Conservation (phyloP, 2,888 invertebrate species). For the Harpalus rufipes region DNA sequence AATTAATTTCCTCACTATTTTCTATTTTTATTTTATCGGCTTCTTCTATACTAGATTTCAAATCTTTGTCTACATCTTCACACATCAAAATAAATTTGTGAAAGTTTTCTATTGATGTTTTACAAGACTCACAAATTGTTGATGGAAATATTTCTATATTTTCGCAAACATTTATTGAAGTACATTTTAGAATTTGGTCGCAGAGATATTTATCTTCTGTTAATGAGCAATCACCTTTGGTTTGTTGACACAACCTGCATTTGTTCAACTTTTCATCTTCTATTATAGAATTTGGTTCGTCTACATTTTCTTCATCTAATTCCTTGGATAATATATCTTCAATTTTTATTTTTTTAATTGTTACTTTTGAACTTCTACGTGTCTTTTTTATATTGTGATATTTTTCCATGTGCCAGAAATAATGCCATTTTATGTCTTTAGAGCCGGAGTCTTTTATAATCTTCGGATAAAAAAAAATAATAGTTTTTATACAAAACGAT, state of each 20-base stretch:
- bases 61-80: constrained; percentile 68
- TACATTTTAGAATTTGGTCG: constrained; percentile 69
- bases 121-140: constrained; percentile 70
- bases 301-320: constrained; percentile 16
- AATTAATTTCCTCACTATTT: background rate
- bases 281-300: background rate
- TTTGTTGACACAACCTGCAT: constrained; percentile 69
- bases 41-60: constrained; percentile 57
- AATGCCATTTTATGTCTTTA: constrained; percentile 15
- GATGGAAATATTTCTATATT: constrained; percentile 68
- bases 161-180: constrained; percentile 70
- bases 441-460: constrained; percentile 35
- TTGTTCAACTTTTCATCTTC: constrained; percentile 43
- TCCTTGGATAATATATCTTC: constrained; percentile 1
- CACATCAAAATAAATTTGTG: constrained; percentile 69
- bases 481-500: no score
- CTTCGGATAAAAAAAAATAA: background rate
- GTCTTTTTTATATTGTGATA: constrained; percentile 19
- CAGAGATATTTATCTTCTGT: constrained; percentile 68
- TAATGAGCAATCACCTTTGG: constrained; percentile 65
- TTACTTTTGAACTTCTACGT: background rate
- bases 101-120: constrained; percentile 69
- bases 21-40: constrained; percentile 30
- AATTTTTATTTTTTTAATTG: background rate
- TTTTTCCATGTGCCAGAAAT: constrained; percentile 41